Percentiles rank a stretch among this genome's conserved stretches.
Evolutionary conservation across 2,888 invertebrate species (phyloP).

Genomic region (Sesia bembeciformis): DNA sequence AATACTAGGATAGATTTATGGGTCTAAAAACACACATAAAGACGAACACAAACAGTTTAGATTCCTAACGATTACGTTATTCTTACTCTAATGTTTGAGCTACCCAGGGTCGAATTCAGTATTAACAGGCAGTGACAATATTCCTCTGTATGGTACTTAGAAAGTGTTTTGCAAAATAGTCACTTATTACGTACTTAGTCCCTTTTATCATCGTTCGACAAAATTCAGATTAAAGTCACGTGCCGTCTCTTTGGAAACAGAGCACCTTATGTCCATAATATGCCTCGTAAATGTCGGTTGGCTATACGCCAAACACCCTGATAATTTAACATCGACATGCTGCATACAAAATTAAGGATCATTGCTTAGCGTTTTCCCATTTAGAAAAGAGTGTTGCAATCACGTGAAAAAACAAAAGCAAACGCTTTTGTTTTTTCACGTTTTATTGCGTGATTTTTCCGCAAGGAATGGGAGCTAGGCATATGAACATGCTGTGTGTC

Average conservation of each 20-base stretch:
- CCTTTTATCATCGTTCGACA: conserved; percentile 6
- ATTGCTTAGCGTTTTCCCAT: conserved; percentile 27
- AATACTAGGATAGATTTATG: too few species aligned
- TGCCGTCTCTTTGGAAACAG: conserved; percentile 23
- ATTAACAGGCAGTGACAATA: too few species aligned
- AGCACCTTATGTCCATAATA: conserved; percentile 32
- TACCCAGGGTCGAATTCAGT: too few species aligned
- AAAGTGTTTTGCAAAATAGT: neutral
- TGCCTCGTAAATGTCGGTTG: conserved; percentile 41
- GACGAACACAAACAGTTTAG: too few species aligned
- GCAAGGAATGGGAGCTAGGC: neutral
- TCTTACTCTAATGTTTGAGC: too few species aligned
- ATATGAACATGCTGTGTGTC: too few species aligned
- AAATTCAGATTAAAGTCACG: conserved; percentile 34
- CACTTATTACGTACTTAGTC: neutral
- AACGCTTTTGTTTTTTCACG: too few species aligned
- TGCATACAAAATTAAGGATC: conserved; percentile 47
- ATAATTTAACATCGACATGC: conserved; percentile 43
- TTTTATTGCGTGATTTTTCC: neutral
- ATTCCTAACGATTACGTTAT: too few species aligned
- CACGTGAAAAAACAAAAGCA: neutral
- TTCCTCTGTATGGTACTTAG: neutral
- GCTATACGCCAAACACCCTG: conserved; percentile 47
- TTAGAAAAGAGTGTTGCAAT: neutral
- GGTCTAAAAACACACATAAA: too few species aligned